Evolutionary conservation across 2,797 vertebrate species (phyloP).

Genomic region (Okamejei kenojei): DNA sequence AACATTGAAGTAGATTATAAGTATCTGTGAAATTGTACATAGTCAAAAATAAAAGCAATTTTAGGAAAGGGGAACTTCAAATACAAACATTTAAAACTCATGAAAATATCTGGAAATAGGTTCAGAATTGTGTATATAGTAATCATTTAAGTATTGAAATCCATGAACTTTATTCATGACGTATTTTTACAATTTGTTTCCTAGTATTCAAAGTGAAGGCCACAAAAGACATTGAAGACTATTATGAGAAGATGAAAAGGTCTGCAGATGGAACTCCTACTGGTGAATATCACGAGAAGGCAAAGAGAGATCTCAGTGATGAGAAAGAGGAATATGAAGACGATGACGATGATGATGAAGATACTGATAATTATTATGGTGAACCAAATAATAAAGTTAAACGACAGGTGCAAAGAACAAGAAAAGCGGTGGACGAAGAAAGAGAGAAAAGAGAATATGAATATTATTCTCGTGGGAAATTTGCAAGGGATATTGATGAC

Average conservation of each 20-base stretch:
- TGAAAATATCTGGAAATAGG: neutral
- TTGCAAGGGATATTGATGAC: conserved; percentile 32
- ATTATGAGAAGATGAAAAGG: conserved; percentile 18
- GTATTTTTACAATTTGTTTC: conserved; percentile 12
- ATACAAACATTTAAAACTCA: neutral
- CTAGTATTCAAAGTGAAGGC: neutral
- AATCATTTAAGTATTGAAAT: neutral
- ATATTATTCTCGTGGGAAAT: conserved; percentile 30
- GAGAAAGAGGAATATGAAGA: neutral
- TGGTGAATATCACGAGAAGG: neutral
- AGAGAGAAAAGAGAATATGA: conserved; percentile 18
- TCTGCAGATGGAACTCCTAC: neutral
- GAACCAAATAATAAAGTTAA: neutral
- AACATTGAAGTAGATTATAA: neutral
- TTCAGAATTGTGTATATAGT: neutral
- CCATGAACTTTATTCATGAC: neutral
- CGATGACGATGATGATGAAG: conserved; percentile 18
- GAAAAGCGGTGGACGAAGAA: conserved; percentile 13
- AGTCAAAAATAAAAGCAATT: neutral
- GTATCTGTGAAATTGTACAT: neutral
- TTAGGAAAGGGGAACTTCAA: neutral
- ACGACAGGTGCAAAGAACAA: neutral
- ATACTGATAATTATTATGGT: neutral
- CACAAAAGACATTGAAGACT: conserved; percentile 32
- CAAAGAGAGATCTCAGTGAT: neutral